Conservation (phyloP, 2,797 vertebrate species). For the Perodicticus potto region DNA sequence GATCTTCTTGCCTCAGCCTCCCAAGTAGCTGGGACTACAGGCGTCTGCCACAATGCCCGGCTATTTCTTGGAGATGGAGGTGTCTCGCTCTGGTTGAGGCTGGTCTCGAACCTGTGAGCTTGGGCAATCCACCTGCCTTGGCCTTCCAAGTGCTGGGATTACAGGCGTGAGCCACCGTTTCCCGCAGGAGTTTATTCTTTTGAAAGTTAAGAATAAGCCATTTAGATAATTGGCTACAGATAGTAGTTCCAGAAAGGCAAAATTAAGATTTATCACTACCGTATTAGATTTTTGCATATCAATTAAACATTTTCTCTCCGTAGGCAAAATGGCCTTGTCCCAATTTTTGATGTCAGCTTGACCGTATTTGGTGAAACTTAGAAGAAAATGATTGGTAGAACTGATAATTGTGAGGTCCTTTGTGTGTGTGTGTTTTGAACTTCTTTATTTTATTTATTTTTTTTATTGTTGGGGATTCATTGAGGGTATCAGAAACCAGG, state of each 20-base stretch:
- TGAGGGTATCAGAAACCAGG: too few species aligned
- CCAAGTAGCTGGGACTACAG: too few species aligned
- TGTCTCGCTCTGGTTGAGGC: too few species aligned
- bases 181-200: neutral
- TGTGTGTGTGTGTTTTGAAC: too few species aligned
- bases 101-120: too few species aligned
- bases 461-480: neutral
- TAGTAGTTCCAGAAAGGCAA: neutral
- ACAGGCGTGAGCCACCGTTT: too few species aligned
- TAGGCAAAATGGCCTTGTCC: neutral
- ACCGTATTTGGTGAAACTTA: slow-evolving; percentile 40
- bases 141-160: too few species aligned
- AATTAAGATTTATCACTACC: neutral
- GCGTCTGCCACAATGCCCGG: too few species aligned
- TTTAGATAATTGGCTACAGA: neutral
- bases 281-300: slow-evolving; percentile 14
- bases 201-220: neutral
- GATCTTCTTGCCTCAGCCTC: too few species aligned
- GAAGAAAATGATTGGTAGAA: slow-evolving; percentile 15
- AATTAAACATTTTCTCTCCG: slow-evolving; percentile 8
- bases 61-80: too few species aligned
- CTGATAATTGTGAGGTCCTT: slow-evolving; percentile 14
- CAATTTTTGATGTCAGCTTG: slow-evolving; percentile 19
- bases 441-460: too few species aligned
- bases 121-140: too few species aligned